Base-by-base conservation (phyloP, 1,140 invertebrate species). In the Polyergus mexicanus region DNA sequence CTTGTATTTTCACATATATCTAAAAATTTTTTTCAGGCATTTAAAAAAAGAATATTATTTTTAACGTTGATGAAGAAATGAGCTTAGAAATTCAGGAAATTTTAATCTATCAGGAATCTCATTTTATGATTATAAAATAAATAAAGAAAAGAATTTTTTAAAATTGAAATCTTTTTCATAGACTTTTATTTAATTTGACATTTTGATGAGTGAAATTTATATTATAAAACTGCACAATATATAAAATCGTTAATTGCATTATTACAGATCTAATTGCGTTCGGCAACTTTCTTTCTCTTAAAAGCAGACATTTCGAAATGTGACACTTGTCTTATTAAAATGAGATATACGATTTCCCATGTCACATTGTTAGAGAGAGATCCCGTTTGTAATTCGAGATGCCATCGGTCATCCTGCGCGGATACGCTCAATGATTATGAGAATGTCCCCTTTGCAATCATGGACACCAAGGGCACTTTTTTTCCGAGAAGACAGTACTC, bases 401-500 rank as follows among this genome's bases (percentile, higher is more conserved):
- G 44, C 69, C 35, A 41, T 69, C 22, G 22, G 41, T 8, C 35
- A 66, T n/a, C 25, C 7, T 22, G 1, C 54, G 38, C 19, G 38
- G 28, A 72, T 58, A 58, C 78, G 19, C 19, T 13, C 25, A n/a
- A 32, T 35, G 19, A 83, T 44, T 35, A 72, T 10, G 13, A 35
- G 25, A 38, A n/a, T 72, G 19, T 72, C n/a, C 16, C 6, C 44
- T 51, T 5, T 32, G 13, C 32, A 68, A 77, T 8, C 63, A 38
- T 22, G 6, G 11, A 35, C 78, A 56, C 44, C 19, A 58, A 81
- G 19, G 41, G 54, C 10, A 44, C 28, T 44, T 54, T 32, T 32
- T 80, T 71, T n/a, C 13, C 19, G 41, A 66, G 44, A 22, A 81
- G 72, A 83, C 75, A 86, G 75, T 78, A 86, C 54, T 87, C 86